Conservation (phyloP, 2,113 vertebrate genomes). For the Psephotus haematonotus region DNA sequence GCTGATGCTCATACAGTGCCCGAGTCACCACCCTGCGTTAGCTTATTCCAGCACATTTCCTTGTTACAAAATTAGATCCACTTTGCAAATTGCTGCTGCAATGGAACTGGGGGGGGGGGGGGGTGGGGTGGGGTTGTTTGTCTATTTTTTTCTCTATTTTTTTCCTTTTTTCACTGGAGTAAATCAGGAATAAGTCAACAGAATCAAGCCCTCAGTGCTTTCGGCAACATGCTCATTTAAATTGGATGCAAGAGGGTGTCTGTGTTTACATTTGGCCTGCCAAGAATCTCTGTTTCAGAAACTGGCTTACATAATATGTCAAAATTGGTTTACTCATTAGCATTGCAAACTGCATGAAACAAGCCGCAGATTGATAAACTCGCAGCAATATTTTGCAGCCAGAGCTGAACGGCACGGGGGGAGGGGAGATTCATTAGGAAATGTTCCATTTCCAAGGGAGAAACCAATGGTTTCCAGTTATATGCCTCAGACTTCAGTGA, state of each 20-base stretch:
- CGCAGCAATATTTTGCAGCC: conserved; percentile 57
- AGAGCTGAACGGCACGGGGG: conserved; percentile 27
- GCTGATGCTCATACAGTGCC: background rate
- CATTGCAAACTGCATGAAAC: conserved; percentile 66
- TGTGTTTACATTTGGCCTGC: conserved; percentile 72
- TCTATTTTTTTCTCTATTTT: accelerated
- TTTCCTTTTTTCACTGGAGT: background rate
- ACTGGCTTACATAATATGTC: conserved; percentile 69
- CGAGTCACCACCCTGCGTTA: conserved; percentile 14
- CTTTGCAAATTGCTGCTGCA: conserved; percentile 35
- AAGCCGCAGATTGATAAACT: conserved; percentile 58
- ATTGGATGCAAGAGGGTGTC: conserved; percentile 64
- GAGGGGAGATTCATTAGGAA: conserved; percentile 62
- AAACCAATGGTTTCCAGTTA: conserved; percentile 49
- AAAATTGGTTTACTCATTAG: conserved; percentile 71
- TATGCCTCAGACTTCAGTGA: background rate
- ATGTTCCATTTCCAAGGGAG: background rate
- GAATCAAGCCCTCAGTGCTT: conserved; percentile 56
- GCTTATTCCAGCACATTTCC: conserved; percentile 21
- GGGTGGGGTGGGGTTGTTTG: accelerated
- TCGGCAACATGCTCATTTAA: conserved; percentile 62
- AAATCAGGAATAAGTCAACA: conserved; percentile 56
- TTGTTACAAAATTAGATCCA: conserved; percentile 8
- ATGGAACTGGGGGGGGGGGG: background rate
- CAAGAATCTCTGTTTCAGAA: conserved; percentile 71